A percentile compares a stretch with the other conserved stretches of the same genome.
These are phyloP conservation scores for Sakesphorus luctuosus DNA, from an alignment of 2,113 vertebrate species.

Conservation along the genomic window DNA sequence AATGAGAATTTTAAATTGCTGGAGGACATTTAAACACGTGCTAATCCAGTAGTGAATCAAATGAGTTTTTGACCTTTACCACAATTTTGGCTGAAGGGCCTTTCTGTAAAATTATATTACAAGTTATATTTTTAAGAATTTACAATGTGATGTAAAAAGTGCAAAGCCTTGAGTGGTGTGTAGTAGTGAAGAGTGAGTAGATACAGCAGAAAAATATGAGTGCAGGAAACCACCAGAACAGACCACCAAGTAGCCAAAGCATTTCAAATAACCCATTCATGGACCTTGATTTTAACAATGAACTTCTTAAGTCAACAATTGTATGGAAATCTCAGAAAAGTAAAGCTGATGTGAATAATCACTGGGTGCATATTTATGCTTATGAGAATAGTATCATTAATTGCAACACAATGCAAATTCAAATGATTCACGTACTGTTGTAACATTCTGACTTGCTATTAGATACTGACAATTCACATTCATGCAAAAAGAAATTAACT, in stretches of 20 bases:
- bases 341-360: neutral
- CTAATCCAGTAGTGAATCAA: neutral
- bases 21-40: neutral
- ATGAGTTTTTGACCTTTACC: neutral
- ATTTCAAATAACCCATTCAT: rapidly evolving
- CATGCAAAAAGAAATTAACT: neutral
- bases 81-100: neutral
- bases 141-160: neutral
- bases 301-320: neutral
- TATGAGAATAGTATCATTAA: neutral
- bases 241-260: neutral
- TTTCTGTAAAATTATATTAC: neutral
- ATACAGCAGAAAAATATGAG: neutral
- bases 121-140: neutral
- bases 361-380: neutral
- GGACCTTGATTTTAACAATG: neutral
- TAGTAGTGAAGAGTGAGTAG: rapidly evolving
- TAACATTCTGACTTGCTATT: neutral
- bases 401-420: neutral
- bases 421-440: neutral
- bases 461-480: neutral
- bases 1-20: neutral
- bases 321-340: neutral
- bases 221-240: neutral
- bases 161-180: neutral